Conservation (phyloP, 92 coral and sea anemone genomes). For the Bergia puertoricense region DNA sequence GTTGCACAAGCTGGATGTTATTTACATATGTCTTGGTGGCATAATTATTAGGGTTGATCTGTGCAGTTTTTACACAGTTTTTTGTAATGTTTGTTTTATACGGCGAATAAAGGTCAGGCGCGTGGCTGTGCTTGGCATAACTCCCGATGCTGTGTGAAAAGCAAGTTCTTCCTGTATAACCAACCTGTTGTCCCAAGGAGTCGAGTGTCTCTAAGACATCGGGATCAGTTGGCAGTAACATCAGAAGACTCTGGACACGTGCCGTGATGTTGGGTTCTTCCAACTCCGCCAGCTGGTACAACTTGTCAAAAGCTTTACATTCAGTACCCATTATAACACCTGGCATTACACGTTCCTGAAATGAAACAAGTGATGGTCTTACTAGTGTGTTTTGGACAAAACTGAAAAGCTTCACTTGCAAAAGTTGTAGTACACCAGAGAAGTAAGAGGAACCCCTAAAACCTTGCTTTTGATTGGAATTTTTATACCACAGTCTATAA, state of each 20-base stretch:
- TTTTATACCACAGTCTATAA: no score
- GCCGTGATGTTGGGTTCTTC: slow-evolving; percentile 90
- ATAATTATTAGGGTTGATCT: no score
- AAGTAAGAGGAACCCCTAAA: no score
- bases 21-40: no score
- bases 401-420: not conserved
- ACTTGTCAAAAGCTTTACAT: slow-evolving; percentile 89
- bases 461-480: no score
- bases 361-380: not conserved
- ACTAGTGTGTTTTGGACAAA: not conserved
- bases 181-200: slow-evolving; percentile 79
- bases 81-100: no score
- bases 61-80: no score
- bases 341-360: slow-evolving; percentile 87
- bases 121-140: no score
- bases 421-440: no score
- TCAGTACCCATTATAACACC: slow-evolving; percentile 91
- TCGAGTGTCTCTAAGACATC: slow-evolving; percentile 85
- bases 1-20: no score
- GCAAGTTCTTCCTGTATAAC: not conserved
- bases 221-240: slow-evolving; percentile 88
- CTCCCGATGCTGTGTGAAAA: no score
- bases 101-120: no score
- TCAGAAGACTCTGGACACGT: slow-evolving; percentile 75
- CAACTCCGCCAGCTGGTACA: slow-evolving; percentile 83